Base-by-base conservation (phyloP, 2,113 vertebrate genomes). In the Psittacus erithacus region DNA sequence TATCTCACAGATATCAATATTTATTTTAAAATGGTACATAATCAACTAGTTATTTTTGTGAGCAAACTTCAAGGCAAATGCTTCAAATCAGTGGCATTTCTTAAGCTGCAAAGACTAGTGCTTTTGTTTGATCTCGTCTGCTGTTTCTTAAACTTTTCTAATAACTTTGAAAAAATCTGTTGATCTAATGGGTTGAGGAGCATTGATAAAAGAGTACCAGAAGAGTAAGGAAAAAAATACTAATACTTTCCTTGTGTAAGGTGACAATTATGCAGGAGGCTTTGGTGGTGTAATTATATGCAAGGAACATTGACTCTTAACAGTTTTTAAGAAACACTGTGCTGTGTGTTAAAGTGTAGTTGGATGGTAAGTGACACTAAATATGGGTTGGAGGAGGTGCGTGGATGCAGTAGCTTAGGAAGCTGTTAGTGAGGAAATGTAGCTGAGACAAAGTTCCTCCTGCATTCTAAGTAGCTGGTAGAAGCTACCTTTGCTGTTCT, bases 321-420 rank as follows among this genome's bases (percentile, higher is more conserved):
- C 29, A 43, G 20, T 33, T 65, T 60, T n/a, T 53, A 25, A 39
- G 43, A 71, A 80, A 10, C 4, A 3, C 3, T n/a, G 4, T 22
- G 5, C 62, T 81, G 19, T 46, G 41, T 10, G 23, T 31, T 71
- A 7, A 41, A 59, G 47, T 41, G 27, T n/a, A 24, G 22, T 13
- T 65, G n/a, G 20, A 10, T n/a, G 17, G 27, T 59, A 4, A 29
- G 28, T 55, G 31, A 4, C n/a, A 8, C 14, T 31, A 3, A 0
- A 17, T 9, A 8, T 24, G 19, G 25, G 24, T 19, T 19, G 29
- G 50, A 52, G 33, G 33, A n/a, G 6, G 2, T 46, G 39, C 4
- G 0, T 6, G 13, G 19, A 27, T 69, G 22, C 12, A n/a, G 5
- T 24, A 53, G 5, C 25, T 83, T 28, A 59, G 57, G 49, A 74